Evolutionary conservation across 2,888 invertebrate species (phyloP).

Genomic region (Alviniconcha strummeri): DNA sequence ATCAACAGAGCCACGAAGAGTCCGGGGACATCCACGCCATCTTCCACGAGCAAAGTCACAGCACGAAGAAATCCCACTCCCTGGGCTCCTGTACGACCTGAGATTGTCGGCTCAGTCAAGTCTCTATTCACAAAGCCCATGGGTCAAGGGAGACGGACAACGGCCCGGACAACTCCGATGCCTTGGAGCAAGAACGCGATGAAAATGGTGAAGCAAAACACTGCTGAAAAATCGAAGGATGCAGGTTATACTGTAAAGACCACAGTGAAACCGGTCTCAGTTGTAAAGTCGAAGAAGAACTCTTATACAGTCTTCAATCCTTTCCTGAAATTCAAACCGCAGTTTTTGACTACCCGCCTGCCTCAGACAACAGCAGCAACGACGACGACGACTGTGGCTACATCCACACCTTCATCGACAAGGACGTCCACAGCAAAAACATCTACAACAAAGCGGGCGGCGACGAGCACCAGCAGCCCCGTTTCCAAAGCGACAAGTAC

Average conservation of each 20-base stretch:
- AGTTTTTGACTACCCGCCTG: not conserved
- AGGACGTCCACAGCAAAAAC: slow-evolving; percentile 2
- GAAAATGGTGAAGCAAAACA: not conserved
- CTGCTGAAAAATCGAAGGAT: not conserved
- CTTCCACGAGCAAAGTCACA: too few species aligned
- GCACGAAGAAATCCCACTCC: too few species aligned
- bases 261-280: not conserved
- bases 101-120: too few species aligned
- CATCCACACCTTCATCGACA: slow-evolving; percentile 19
- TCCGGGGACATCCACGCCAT: not conserved
- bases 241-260: too few species aligned
- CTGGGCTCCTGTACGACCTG: too few species aligned
- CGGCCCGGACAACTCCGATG: not conserved
- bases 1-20: not conserved
- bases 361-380: not conserved
- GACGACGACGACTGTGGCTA: not conserved
- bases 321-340: slow-evolving; percentile 12
- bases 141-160: too few species aligned
- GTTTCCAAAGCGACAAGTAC: too few species aligned
- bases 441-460: not conserved
- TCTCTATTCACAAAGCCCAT: too few species aligned
- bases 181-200: not conserved
- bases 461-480: not conserved
- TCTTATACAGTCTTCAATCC: not conserved
- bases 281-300: not conserved